Base-by-base conservation (phyloP, 2,113 vertebrate genomes). In the Melanerpes formicivorus region DNA sequence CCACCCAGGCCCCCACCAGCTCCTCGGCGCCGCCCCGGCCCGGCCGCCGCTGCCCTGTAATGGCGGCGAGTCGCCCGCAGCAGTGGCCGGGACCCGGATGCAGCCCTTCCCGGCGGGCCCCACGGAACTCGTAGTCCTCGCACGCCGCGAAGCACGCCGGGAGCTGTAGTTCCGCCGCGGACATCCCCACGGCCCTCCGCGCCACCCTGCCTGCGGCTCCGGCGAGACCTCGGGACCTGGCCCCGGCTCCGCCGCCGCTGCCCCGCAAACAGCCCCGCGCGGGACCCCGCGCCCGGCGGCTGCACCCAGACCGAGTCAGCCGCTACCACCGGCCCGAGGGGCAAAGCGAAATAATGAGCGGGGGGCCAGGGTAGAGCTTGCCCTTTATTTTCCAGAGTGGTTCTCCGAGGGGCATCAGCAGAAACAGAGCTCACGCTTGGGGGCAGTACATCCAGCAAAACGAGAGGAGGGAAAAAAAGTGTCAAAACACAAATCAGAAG, bases 21-120 rank as follows among this genome's bases (percentile, higher is more conserved):
- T 95, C 80, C 72, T 82, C 76, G 72, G 80, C 67, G 87, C 87
- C 90, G 84, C 76, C 90, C 86, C 86, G 90, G 93, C 82, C 90
- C 66, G 76, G 93, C 93, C 84, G 88, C 91, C 85, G 70, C 91
- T 87, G 86, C 74, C 86, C 95, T 85, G 88, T 97, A 98, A 98
- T 98, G 98, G 98, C 98, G 98, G 98, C 98, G 91, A 97, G 96
- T 97, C 98, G 98, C 98, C 98, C 97, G 94, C 95, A 98, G 94
- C 95, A 97, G 95, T 74, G 90, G 52, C 37, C 91, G 84, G 90
- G 90, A 95, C 98, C 98, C 98, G 98, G 98, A 98, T 98, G 98
- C 93, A 94, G 79, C 86, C 40, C 1, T 26, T 12, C 46, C 71
- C 65, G 11, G 60, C 2, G 18, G 52, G 90, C 82, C 65, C 44